Percentiles rank a stretch among this genome's conserved stretches.
Evolutionary conservation across 37 sponge, comb jelly and placozoan species (phyloP).

Genomic region (Eunapius fragilis): DNA sequence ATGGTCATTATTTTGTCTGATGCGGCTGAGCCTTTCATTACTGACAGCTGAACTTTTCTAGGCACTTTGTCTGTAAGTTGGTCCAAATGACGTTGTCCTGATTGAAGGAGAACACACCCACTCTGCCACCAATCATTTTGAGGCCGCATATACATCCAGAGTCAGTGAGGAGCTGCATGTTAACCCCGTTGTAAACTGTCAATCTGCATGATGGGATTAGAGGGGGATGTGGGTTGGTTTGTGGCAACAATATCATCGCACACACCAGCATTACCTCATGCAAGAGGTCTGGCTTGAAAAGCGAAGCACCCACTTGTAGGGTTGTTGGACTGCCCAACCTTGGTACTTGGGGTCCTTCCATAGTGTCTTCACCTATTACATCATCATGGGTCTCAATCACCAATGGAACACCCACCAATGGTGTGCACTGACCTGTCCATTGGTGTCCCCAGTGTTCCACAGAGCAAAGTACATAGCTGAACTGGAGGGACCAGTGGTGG

Average conservation of each 20-base stretch:
- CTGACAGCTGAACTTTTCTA: no score
- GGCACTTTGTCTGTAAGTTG: slow-evolving; percentile 25
- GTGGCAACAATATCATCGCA: no score
- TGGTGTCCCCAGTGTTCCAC: slow-evolving; percentile 56
- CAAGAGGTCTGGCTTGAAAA: slow-evolving; percentile 30
- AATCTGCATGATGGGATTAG: slow-evolving; percentile 35
- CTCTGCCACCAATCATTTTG: slow-evolving; percentile 60
- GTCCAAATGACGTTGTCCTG: slow-evolving; percentile 67
- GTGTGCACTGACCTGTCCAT: not conserved
- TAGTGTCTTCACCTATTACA: slow-evolving; percentile 17
- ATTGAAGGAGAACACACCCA: slow-evolving; percentile 80
- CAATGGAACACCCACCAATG: not conserved
- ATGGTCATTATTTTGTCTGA: no score
- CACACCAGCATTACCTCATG: slow-evolving; percentile 58
- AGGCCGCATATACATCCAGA: not conserved
- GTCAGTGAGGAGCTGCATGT: not conserved
- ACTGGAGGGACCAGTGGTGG: slow-evolving; percentile 46
- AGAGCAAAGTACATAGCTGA: slow-evolving; percentile 40
- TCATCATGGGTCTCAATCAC: not conserved
- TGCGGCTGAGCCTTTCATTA: no score
- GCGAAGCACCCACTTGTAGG: slow-evolving; percentile 59
- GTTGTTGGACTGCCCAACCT: slow-evolving; percentile 54
- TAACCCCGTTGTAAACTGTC: not conserved
- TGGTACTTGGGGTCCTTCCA: slow-evolving; percentile 35
- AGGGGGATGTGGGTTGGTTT: not conserved